A percentile compares a stretch with the other conserved stretches of the same genome.
Conservation (phyloP, 2,113 vertebrate genomes). For the Colaptes auratus region DNA sequence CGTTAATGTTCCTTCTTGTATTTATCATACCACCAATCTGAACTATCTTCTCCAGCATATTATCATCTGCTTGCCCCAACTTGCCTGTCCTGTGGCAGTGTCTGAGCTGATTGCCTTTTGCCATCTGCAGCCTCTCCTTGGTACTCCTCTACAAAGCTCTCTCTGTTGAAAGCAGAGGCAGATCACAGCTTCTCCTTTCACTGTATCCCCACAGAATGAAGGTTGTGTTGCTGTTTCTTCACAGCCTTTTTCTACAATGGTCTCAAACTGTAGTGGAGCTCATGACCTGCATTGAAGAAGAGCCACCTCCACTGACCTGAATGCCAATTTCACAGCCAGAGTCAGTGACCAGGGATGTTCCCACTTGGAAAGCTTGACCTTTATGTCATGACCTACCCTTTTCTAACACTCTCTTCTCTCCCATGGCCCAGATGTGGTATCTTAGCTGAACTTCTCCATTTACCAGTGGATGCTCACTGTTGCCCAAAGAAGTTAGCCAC, state of each 20-base stretch:
- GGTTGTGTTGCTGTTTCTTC: neutral
- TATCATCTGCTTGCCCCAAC: neutral
- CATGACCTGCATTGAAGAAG: neutral
- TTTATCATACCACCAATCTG: neutral
- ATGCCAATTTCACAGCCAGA: neutral
- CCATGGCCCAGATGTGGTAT: neutral
- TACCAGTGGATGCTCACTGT: neutral
- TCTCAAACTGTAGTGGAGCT: neutral
- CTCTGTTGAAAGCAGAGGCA: neutral
- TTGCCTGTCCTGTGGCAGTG: neutral
- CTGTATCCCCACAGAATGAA: rapidly evolving
- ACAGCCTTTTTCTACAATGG: neutral
- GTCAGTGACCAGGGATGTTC: rapidly evolving
- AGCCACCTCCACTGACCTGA: neutral
- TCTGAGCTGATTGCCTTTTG: neutral
- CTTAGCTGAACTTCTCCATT: neutral
- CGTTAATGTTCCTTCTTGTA: neutral
- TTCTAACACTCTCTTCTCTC: neutral
- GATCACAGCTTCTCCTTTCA: neutral
- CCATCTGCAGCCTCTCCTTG: neutral
- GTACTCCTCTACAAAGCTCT: neutral
- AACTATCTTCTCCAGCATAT: neutral
- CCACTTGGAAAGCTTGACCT: neutral
- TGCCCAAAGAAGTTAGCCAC: neutral
- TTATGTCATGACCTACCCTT: neutral